These are phyloP conservation scores for Ardeotis arabs DNA, from an alignment of 2,113 vertebrate genomes.

Conservation along the genomic window DNA sequence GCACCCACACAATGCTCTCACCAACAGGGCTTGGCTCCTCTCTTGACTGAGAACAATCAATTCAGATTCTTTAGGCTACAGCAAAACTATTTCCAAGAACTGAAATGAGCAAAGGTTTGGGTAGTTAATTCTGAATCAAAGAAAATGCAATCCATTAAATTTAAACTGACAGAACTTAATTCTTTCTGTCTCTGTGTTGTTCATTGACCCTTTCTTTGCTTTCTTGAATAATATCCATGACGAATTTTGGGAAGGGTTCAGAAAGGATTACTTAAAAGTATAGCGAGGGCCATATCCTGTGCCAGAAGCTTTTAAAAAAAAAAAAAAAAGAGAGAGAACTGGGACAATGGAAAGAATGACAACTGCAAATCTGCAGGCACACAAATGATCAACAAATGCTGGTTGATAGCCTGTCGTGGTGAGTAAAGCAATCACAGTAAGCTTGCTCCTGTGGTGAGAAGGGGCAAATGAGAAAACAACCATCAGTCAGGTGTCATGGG, in stretches of 20 bases:
- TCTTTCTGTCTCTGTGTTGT: not conserved
- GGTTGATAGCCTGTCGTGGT: not conserved
- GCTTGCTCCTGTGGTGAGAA: not conserved
- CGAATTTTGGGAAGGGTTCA: not conserved
- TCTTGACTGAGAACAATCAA: conserved; percentile 36
- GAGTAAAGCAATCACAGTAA: not conserved
- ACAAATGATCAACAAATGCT: not conserved
- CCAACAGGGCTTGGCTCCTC: not conserved
- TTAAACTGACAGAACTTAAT: conserved; percentile 24
- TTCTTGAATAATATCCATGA: not conserved
- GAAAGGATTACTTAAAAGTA: not conserved
- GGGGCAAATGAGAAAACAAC: not conserved
- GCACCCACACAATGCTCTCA: not conserved
- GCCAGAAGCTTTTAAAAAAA: not conserved
- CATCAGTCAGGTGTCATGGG: rapidly evolving
- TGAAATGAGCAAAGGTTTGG: not conserved
- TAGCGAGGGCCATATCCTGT: not conserved
- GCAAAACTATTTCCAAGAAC: conserved; percentile 23
- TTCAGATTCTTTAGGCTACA: conserved; percentile 30
- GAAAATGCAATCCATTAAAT: not conserved
- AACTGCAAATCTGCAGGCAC: not conserved
- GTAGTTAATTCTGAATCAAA: conserved; percentile 19
- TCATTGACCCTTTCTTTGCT: not conserved
- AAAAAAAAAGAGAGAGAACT: not conserved
- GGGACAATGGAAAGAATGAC: not conserved